Evolutionary conservation across 1,140 invertebrate species (phyloP), one percentile per base, ranked within the genome.

Genomic region (Brachionus calyciflorus): DNA sequence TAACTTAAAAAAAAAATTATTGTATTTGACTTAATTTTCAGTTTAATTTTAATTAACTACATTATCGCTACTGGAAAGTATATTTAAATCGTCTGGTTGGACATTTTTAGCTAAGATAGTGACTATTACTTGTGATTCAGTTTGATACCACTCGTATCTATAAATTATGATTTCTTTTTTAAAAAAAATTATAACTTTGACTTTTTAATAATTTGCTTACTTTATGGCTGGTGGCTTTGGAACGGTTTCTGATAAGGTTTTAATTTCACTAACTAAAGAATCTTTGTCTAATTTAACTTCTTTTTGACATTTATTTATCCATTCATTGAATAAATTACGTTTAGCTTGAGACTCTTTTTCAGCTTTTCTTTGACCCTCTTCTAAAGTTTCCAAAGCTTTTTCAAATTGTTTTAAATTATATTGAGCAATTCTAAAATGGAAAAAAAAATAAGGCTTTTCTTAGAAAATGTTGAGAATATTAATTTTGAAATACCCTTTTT

Each of bases 91-190:
- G 6, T 51, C 30, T 51, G 21, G 65, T 28, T 49, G 33, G 4
- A 48, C 49, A 76, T 57, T 76, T 48, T 55, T 55, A 4, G 26
- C 49, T 19, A 55, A 19, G 12, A 76, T 37, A 10, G 49, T 44
- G 14, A 76, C 55, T 1, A 10, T 57, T 14, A 76, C 73, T 30
- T 41, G 49, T 30, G 33, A 55, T 46, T 76, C 73, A 46, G 73
- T 55, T 41, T 76, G 73, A 41, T 76, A 76, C 73, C 73, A 76
- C 57, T 55, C 49, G 40, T 76, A 33, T 55, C 51, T 76, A n/a
- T 41, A 12, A 19, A 44, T 17, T 46, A 12, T 48, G 26, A 49
- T 49, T 55, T 10, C 12, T 28, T 53, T 55, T 28, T 12, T 26
- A 53, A 21, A 1, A 12, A 26, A 53, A 53, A 28, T 26, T 21